Evolutionary conservation across 2,797 vertebrate species (phyloP).

Genomic region (Arnoldichthys spilopterus): DNA sequence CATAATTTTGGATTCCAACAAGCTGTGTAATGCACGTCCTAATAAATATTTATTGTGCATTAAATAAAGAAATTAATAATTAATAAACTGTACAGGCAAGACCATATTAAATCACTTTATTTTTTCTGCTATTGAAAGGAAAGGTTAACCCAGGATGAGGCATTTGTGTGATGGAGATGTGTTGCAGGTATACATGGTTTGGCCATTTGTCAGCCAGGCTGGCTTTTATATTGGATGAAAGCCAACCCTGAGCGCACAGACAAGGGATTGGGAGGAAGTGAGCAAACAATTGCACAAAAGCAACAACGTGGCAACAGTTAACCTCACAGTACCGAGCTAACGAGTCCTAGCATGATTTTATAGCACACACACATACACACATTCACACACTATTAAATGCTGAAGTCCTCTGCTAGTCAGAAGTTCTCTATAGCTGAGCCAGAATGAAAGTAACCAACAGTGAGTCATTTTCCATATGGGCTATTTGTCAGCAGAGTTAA

Average conservation of each 20-base stretch:
- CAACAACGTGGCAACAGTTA: conserved; percentile 65
- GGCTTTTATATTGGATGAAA: conserved; percentile 54
- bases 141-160: conserved; percentile 11
- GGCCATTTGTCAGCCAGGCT: conserved; percentile 10
- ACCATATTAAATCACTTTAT: background rate
- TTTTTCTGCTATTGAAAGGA: background rate
- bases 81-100: background rate
- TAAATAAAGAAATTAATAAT: background rate
- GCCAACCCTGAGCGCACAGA: conserved; percentile 61
- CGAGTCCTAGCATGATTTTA: conserved; percentile 21
- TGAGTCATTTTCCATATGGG: background rate
- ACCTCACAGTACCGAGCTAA: conserved; percentile 57
- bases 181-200: conserved; percentile 31
- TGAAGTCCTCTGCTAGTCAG: background rate
- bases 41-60: background rate
- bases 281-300: conserved; percentile 65
- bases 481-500: conserved; percentile 4
- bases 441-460: conserved; percentile 7
- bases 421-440: background rate
- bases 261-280: conserved; percentile 65
- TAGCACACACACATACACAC: conserved; percentile 7
- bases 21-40: background rate
- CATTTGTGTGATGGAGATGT: conserved; percentile 12
- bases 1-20: too few species aligned
- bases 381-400: background rate